Evolutionary conservation across 2,797 vertebrate species (phyloP), one percentile per base, ranked within the genome.

Genomic region (Nyctalus aviator): DNA sequence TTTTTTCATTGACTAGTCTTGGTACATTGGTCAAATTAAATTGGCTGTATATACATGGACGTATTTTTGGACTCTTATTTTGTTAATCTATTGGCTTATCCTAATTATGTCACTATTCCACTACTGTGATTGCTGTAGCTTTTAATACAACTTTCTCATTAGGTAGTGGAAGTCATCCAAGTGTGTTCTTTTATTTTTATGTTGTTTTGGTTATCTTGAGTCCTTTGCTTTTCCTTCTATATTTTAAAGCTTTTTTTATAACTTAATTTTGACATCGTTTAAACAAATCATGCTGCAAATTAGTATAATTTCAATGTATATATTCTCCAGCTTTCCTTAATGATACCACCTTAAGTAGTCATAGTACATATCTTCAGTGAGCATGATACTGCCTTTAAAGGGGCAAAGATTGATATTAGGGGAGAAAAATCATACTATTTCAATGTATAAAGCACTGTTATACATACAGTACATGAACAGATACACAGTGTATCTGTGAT

Each of bases 241-340:
- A 7, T 85, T 86, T 85, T 81, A 76, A 48, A 3, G 12, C 44
- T 84, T 64, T 72, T 48, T 77, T 75, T 25, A 41, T 53, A 64
- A 77, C n/a, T 90, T 86, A 86, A 55, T 79, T 94, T 89, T 86
- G 48, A 84, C 72, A 46, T 69, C 62, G 71, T 78, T 87, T 59
- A 90, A 90, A 78, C 35, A 12, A 23, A 75, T 48, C 15, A 87
- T 68, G 41, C 37, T 86, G n/a, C n/a, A 57, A 76, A 88, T 66
- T 35, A 7, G 35, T 66, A 25, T 11, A 75, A 25, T 93, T 90
- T 64, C 44, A 41, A 5, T 6, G 6, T 46, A 32, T 35, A 7
- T 55, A 53, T 79, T 44, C 30, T 9, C n/a, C 37, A 37, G 17
- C 25, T 69, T 91, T 79, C 50, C 27, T 15, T 75, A 55, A 55